Conservation (phyloP, 2,888 invertebrate genomes). For the Lucinisca nassula region DNA sequence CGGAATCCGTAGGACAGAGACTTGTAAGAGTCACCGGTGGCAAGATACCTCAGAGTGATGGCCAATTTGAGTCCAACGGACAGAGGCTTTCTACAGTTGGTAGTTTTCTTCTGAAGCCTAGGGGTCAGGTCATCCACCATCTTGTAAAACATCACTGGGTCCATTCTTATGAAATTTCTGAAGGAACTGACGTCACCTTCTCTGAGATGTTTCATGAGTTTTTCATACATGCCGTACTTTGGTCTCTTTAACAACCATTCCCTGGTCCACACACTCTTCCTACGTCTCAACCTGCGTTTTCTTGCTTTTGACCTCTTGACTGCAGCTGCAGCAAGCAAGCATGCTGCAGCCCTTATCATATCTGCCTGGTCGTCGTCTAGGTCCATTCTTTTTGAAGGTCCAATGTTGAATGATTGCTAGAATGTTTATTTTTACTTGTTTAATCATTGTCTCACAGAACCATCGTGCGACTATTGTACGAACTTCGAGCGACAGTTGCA, state of each 20-base stretch:
- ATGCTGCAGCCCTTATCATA: neutral
- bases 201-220: slow-evolving; percentile 5
- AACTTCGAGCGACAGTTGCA: no score
- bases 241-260: neutral
- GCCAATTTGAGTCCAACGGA: slow-evolving; percentile 76
- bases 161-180: slow-evolving; percentile 5
- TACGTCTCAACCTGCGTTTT: neutral
- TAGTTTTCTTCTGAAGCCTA: slow-evolving; percentile 13
- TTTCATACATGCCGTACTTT: slow-evolving; percentile 5
- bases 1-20: slow-evolving; percentile 82
- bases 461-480: no score
- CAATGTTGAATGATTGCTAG: no score
- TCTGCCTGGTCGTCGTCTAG: neutral
- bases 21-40: slow-evolving; percentile 74
- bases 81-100: neutral
- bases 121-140: neutral
- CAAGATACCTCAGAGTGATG: slow-evolving; percentile 29
- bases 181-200: neutral
- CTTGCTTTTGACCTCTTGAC: neutral
- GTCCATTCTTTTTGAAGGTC: neutral
- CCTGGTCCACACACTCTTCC: slow-evolving; percentile 2
- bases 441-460: no score
- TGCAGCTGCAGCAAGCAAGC: neutral
- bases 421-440: no score
- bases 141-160: neutral